A percentile compares a stretch with the other conserved stretches of the same genome.
Conservation (phyloP, 2,888 invertebrate species). For the Tricholauxania praeusta region DNA sequence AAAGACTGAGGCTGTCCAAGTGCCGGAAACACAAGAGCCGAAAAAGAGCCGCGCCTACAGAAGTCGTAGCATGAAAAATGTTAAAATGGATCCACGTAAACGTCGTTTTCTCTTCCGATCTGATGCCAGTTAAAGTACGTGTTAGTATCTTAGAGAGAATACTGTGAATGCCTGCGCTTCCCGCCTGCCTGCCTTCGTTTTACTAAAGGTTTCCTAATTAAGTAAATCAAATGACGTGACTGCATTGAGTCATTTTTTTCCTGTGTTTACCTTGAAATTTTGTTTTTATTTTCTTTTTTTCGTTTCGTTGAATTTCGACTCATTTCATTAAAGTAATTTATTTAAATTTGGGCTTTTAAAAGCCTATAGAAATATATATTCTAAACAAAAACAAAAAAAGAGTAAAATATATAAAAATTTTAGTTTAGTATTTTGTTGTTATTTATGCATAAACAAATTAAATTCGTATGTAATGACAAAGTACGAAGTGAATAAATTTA, state of each 20-base stretch:
- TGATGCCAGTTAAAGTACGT: constrained; percentile 61
- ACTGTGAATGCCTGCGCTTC: constrained; percentile 27
- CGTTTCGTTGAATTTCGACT: constrained; percentile 1
- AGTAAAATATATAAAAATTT: constrained; percentile 1
- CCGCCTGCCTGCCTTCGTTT: constrained; percentile 21
- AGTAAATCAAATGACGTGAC: constrained; percentile 4
- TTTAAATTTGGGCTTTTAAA: constrained; percentile 35
- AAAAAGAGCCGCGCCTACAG: constrained; percentile 67
- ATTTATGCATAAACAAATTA: neutral
- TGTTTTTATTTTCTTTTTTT: constrained; percentile 25
- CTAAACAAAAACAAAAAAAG: constrained; percentile 2
- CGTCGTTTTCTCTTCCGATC: constrained; percentile 67
- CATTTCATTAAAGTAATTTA: constrained; percentile 28
- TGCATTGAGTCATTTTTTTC: constrained; percentile 11
- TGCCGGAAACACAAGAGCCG: constrained; percentile 49
- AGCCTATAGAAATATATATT: constrained; percentile 29
- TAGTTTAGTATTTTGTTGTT: constrained; percentile 34
- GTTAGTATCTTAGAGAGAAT: constrained; percentile 1
- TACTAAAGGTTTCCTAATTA: constrained; percentile 28
- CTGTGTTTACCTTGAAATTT: constrained; percentile 12
- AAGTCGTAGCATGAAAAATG: constrained; percentile 65
- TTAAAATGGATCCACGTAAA: constrained; percentile 68
- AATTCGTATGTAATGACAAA: constrained; percentile 7
- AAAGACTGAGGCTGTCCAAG: constrained; percentile 39
- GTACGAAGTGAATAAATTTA: neutral